A percentile compares a stretch with the other conserved stretches of the same genome.
phyloP scores from a whole-genome alignment of 2,113 vertebrate genomes.

The Mastomys natalensis region DNA sequence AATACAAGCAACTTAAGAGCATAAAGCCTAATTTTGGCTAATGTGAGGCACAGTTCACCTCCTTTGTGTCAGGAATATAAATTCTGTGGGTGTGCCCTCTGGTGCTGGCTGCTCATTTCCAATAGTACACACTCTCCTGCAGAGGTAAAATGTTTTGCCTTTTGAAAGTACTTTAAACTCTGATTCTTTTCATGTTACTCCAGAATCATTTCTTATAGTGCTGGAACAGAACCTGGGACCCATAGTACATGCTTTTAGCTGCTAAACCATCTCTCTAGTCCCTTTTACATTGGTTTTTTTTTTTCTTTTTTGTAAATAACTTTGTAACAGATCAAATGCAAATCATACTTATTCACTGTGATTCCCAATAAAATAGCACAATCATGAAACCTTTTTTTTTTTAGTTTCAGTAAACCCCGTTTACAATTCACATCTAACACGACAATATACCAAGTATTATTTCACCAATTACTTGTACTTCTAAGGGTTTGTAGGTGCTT shows the following conservation, averaged over 20 bases:
- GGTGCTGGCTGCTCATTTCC: not conserved
- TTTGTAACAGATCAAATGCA: constrained; percentile 39
- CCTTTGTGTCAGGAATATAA: not conserved
- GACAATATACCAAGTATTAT: not conserved
- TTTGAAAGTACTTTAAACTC: not conserved
- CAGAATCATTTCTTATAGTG: not conserved
- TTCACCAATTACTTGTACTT: not conserved
- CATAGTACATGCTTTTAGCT: not conserved
- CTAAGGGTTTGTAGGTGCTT: not conserved
- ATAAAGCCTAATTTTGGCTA: not conserved
- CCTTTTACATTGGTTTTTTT: not conserved
- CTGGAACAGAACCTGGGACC: not conserved
- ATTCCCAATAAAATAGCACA: constrained; percentile 17
- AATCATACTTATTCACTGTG: constrained; percentile 30
- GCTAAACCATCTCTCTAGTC: too few species aligned
- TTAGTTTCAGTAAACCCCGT: not conserved
- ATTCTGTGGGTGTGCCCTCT: not conserved
- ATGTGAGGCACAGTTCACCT: not conserved
- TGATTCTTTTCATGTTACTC: not conserved
- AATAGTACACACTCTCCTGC: not conserved
- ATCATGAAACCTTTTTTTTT: not conserved
- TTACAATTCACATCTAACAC: not conserved
- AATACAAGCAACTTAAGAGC: not conserved
- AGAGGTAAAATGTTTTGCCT: not conserved
- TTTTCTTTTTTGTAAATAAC: not conserved